phyloP scores from a whole-genome alignment of 2,888 invertebrate genomes.

The Clunio marinus region DNA sequence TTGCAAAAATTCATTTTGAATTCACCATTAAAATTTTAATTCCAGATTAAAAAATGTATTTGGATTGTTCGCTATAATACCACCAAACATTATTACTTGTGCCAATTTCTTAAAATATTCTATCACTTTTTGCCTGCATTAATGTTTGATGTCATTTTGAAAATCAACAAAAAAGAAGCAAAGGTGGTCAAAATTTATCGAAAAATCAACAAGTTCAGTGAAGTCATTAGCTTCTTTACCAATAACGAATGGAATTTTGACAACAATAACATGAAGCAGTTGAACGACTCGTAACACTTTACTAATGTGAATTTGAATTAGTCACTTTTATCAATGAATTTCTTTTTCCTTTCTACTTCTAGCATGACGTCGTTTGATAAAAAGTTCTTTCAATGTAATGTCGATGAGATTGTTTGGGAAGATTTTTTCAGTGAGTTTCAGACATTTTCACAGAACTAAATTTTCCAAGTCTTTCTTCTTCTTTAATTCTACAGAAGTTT shows the following conservation, averaged over 20 bases:
- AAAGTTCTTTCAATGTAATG: constrained; percentile 9
- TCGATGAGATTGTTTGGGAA: constrained; percentile 17
- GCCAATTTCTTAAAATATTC: constrained; percentile 12
- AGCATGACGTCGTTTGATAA: constrained; percentile 27
- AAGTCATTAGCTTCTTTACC: constrained; percentile 28
- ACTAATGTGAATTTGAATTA: constrained; percentile 4
- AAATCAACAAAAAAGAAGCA: constrained; percentile 9
- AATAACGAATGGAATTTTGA: constrained; percentile 34
- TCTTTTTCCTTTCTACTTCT: no score
- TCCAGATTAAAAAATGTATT: not conserved
- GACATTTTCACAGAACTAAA: not conserved
- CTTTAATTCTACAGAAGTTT: not conserved
- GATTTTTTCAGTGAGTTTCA: constrained; percentile 18
- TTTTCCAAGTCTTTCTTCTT: not conserved
- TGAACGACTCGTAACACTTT: constrained; percentile 45
- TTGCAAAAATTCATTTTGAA: not conserved
- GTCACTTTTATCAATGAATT: not conserved
- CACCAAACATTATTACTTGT: not conserved
- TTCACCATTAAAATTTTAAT: not conserved
- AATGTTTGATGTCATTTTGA: not conserved
- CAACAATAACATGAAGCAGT: constrained; percentile 7
- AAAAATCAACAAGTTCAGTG: constrained; percentile 33
- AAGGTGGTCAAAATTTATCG: constrained; percentile 34
- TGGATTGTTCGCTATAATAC: constrained; percentile 35
- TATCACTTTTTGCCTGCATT: constrained; percentile 30